Base-by-base conservation (phyloP, 2,888 invertebrate species). In the Aphrophora alni region DNA sequence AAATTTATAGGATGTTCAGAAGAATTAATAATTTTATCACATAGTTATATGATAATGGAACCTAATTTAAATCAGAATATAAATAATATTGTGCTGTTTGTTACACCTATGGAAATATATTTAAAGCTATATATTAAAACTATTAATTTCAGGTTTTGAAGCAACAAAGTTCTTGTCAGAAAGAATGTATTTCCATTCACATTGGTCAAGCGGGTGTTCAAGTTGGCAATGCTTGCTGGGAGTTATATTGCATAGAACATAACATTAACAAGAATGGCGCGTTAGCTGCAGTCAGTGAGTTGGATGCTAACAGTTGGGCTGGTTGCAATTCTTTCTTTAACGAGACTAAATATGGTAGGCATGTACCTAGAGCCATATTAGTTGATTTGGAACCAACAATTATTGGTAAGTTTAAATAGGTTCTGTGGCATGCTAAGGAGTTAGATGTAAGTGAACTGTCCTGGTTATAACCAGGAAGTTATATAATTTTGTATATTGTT, bases 121-220 rank as follows among this genome's bases (percentile, higher is more conserved):
- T 33, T n/a, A n/a, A n/a, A n/a, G n/a, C n/a, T n/a, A n/a, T n/a
- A n/a, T n/a, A n/a, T 33, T 33, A 33, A 3, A 33, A 33, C 3
- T 12, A 2, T 33, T 33, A 7, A 44, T 44, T 44, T 44, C 12
- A 44, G 44, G 1, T 3, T 21, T 17, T 14, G 21, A 21, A 8
- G n/a, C 71, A 17, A n/a, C 71, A 26, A 12, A 71, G 26, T 17
- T 77, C 76, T 44, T 75, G 51, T 21, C 80, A 85, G 84, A 83
- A 89, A 84, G 88, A 89, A 85, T 88, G 88, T 83, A 88, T 89
- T 82, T 87, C 88, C 12, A 86, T 89, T 81, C 89, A 89, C 85
- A 87, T 89, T 74, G 89, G 89, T 12, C 89, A 89, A 85, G 89
- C 89, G 14, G 88, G 88, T 27, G 87, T 87, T 73, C 88, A 88